These are phyloP conservation scores for Agapornis roseicollis DNA, from an alignment of 2,113 vertebrate genomes.

Conservation along the genomic window DNA sequence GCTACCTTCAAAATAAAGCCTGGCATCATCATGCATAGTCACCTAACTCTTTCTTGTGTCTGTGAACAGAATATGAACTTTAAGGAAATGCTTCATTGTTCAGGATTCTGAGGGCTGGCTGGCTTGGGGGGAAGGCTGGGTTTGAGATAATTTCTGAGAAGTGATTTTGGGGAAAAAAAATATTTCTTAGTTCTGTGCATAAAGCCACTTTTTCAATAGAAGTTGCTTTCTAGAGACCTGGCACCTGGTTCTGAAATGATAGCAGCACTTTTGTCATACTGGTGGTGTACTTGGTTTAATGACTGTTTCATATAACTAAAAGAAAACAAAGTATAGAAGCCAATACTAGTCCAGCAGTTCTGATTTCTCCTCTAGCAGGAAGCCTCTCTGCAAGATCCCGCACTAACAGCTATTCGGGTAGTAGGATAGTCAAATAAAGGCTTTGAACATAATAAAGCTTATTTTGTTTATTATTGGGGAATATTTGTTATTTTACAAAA, in stretches of 20 bases:
- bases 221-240: not conserved
- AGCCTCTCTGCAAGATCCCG: not conserved
- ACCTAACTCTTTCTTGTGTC: not conserved
- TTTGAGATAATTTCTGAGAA: not conserved
- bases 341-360: not conserved
- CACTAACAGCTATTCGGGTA: not conserved
- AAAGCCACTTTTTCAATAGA: not conserved
- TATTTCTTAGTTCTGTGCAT: not conserved
- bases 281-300: not conserved
- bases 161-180: not conserved
- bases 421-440: not conserved
- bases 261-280: not conserved
- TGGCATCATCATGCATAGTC: not conserved
- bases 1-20: not conserved
- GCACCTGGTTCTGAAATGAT: not conserved
- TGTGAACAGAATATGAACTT: not conserved
- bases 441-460: not conserved
- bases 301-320: not conserved
- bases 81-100: not conserved
- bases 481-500: not conserved
- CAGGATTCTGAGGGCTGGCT: not conserved
- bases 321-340: not conserved
- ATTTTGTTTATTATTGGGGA: not conserved
- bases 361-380: not conserved
- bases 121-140: fast-evolving